A percentile compares a stretch with the other conserved stretches of the same genome.
phyloP scores from a whole-genome alignment of 2,888 invertebrate genomes.

The Odontocolon sp. region DNA sequence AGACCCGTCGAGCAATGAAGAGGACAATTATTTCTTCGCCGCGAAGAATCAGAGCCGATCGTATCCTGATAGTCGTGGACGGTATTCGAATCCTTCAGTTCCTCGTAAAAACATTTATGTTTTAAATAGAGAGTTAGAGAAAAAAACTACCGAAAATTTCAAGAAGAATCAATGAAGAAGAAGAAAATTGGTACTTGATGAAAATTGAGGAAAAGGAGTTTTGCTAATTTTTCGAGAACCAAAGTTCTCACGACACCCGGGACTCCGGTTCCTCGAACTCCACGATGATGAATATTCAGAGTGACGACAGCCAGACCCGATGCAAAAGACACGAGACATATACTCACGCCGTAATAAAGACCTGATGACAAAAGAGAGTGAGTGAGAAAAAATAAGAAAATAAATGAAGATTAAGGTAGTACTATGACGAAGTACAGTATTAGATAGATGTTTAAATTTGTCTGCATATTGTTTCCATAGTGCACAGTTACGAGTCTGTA shows the following conservation, averaged over 20 bases:
- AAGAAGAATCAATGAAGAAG: not conserved
- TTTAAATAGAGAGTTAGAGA: not conserved
- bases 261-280: conserved; percentile 90
- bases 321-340: conserved; percentile 90
- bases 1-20: conserved; percentile 72
- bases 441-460: no score
- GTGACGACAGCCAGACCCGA: conserved; percentile 92
- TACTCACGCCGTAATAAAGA: conserved; percentile 91
- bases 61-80: conserved; percentile 56
- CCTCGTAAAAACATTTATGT: not conserved
- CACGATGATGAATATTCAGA: conserved; percentile 92
- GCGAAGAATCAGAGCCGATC: conserved; percentile 64
- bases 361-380: no score
- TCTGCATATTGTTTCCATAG: no score
- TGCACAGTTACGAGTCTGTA: no score
- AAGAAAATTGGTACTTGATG: conserved; percentile 79
- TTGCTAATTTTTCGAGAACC: conserved; percentile 89
- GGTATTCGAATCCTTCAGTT: conserved; percentile 43
- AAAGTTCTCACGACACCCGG: conserved; percentile 87
- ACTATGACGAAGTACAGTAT: no score
- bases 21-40: conserved; percentile 72
- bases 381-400: no score
- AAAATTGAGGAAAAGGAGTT: conserved; percentile 88
- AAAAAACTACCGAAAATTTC: conserved; percentile 48
- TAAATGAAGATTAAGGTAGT: no score